Percentiles rank a stretch among this genome's conserved stretches.
These are phyloP conservation scores for Drosophila acutilabella DNA, from an alignment of 2,888 invertebrate genomes.

Conservation along the genomic window DNA sequence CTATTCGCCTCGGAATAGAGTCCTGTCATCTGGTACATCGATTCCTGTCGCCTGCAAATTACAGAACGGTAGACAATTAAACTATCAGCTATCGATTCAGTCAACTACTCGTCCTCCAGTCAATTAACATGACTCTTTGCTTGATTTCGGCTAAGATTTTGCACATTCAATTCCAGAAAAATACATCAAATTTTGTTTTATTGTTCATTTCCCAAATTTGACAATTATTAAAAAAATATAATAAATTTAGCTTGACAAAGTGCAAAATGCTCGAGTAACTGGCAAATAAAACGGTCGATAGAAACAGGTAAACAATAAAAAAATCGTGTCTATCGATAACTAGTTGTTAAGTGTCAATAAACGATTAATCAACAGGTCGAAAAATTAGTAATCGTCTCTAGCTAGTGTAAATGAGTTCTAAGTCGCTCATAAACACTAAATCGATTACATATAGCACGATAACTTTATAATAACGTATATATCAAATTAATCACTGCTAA, in stretches of 20 bases:
- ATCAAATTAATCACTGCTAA: too few species aligned
- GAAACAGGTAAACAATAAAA: neutral
- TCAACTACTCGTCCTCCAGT: neutral
- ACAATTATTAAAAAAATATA: neutral
- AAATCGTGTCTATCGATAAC: neutral
- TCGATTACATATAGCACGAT: too few species aligned
- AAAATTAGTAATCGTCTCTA: too few species aligned
- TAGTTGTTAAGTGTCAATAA: neutral
- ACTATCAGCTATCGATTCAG: constrained; percentile 23
- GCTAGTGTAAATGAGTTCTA: too few species aligned
- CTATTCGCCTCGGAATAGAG: constrained; percentile 90
- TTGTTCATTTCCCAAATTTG: constrained; percentile 3
- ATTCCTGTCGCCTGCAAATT: constrained; percentile 90
- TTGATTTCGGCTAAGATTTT: neutral
- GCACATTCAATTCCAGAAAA: neutral
- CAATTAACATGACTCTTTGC: constrained; percentile 13
- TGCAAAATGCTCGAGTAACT: neutral
- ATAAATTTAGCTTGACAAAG: neutral
- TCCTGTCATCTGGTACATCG: constrained; percentile 95
- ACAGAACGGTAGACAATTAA: constrained; percentile 2
- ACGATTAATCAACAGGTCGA: neutral
- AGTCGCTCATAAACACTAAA: too few species aligned
- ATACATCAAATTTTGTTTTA: constrained; percentile 2
- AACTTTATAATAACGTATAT: too few species aligned
- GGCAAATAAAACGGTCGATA: neutral